Conservation (phyloP, 2,888 invertebrate species). For the Holacanthella duospinosa region DNA sequence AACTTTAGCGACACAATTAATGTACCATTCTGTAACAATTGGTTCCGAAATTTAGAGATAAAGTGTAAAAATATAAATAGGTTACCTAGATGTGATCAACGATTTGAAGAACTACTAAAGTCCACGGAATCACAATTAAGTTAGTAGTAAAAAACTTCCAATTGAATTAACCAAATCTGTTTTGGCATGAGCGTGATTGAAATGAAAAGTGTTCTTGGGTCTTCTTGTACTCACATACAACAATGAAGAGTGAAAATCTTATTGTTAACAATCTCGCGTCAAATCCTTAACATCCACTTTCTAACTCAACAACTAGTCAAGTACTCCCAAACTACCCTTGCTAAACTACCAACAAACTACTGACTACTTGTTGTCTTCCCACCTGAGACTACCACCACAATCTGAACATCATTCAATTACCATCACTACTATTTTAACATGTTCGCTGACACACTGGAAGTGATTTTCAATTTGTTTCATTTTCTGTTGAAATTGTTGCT, state of each 20-base stretch:
- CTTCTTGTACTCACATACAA: neutral
- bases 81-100: too few species aligned
- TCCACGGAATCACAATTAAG: too few species aligned
- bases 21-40: too few species aligned
- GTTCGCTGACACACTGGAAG: too few species aligned
- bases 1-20: too few species aligned
- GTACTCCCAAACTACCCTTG: neutral
- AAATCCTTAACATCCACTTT: neutral
- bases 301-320: constrained; percentile 1
- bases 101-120: too few species aligned
- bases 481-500: too few species aligned
- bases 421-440: neutral
- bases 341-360: neutral
- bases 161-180: neutral
- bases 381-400: neutral
- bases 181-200: too few species aligned
- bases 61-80: too few species aligned
- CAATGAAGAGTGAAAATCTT: constrained; percentile 3
- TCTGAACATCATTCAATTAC: neutral
- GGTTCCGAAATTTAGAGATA: too few species aligned
- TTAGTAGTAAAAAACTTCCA: neutral
- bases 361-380: neutral
- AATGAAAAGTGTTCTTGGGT: neutral
- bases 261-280: neutral
- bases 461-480: too few species aligned